Base-by-base conservation (phyloP, 1,140 invertebrate species). In the Heterodera carotae region DNA sequence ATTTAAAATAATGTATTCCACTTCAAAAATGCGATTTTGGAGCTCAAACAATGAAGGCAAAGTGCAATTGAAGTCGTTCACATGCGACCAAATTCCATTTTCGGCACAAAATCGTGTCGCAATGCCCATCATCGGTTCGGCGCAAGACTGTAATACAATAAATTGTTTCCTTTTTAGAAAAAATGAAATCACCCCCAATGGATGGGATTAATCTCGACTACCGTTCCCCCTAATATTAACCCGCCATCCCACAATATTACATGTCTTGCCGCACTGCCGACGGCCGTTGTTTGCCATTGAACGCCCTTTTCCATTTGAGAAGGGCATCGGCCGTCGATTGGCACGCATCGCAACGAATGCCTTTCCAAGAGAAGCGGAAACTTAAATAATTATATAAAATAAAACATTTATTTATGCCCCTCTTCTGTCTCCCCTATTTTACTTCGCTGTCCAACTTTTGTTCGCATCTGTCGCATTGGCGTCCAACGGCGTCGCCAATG, bases 41-140 rank as follows among this genome's bases (percentile, higher is more conserved):
- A 85, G 29, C 22, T 82, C 83, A 48, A 76, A 74, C n/a, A 85
- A 72, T 48, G 81, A 66, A 0, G 83, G 77, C 25, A 84, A 48
- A 15, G 84, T 85, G 77, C 86, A 86, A 69, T 86, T 88, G 70
- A 77, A 84, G 7, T 53, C 29, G 62, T 86, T 73, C 36, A 87
- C 77, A 25, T 33, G 48, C 31, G 56, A 53, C 84, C 84, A 85
- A 70, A 77, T 62, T 22, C 75, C 77, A 43, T 76, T 60, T 25
- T 56, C 68, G 4, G 66, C 25, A 78, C 85, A 86, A 70, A 73
- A 76, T 68, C 86, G 15, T 0, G 81, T 86, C 22, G 85, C 85
- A 31, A 86, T 74, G 48, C 85, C 85, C 56, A 85, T 78, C 83
- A 87, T 78, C 15, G 66, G 53, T 56, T 39, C 39, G 7, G 81